Conservation (phyloP, 2,113 vertebrate genomes). For the Corythaeola cristata region DNA sequence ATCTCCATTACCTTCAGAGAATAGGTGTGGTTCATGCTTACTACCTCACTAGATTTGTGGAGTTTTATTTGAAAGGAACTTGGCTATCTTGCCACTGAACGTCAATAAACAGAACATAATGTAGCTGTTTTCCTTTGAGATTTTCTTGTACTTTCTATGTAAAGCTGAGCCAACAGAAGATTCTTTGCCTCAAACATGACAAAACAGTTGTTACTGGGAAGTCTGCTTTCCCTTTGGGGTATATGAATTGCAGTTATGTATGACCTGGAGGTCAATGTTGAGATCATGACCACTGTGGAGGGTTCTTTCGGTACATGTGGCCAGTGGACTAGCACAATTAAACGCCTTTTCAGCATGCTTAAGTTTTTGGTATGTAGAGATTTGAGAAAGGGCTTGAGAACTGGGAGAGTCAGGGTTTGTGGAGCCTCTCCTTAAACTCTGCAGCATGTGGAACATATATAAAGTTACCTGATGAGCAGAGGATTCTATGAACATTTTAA, state of each 20-base stretch:
- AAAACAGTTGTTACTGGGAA: not conserved
- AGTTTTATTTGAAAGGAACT: not conserved
- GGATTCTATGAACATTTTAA: not conserved
- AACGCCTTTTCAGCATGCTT: not conserved
- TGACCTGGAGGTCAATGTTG: not conserved
- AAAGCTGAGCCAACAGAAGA: not conserved
- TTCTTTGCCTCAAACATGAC: not conserved
- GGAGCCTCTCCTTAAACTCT: not conserved
- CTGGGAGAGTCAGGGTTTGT: not conserved
- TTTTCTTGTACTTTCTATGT: slow-evolving; percentile 5
- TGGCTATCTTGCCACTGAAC: not conserved
- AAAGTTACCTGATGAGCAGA: not conserved
- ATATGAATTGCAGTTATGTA: not conserved
- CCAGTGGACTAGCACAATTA: not conserved
- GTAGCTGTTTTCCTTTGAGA: slow-evolving; percentile 35
- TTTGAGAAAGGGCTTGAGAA: not conserved
- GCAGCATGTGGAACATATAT: not conserved
- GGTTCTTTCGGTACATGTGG: not conserved
- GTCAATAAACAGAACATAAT: not conserved
- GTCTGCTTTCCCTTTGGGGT: not conserved
- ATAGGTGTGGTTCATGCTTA: slow-evolving; percentile 8
- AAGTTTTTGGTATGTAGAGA: not conserved
- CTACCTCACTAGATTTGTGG: not conserved
- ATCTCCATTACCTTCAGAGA: slow-evolving; percentile 30
- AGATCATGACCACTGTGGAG: not conserved